Percentiles rank a stretch among this genome's conserved stretches.
Evolutionary conservation across 2,113 vertebrate species (phyloP).

Genomic region (Alouatta palliata): DNA sequence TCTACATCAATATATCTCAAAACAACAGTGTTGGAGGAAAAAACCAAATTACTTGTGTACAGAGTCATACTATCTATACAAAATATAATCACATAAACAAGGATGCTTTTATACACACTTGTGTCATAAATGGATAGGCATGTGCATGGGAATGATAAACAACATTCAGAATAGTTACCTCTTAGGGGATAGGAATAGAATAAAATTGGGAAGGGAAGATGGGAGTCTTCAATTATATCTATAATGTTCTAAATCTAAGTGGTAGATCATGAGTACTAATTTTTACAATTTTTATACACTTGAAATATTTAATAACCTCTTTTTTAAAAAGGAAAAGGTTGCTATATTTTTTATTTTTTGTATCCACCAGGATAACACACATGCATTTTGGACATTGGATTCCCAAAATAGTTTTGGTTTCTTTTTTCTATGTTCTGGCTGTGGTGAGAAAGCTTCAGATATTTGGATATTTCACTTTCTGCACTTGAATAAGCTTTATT

Average conservation of each 20-base stretch:
- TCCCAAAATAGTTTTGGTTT: constrained; percentile 2
- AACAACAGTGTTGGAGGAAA: background rate
- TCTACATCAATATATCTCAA: background rate
- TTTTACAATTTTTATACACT: background rate
- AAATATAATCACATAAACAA: background rate
- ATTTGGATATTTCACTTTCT: background rate
- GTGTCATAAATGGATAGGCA: background rate
- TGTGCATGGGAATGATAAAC: background rate
- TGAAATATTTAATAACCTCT: constrained; percentile 8
- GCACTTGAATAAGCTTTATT: background rate
- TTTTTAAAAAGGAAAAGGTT: background rate
- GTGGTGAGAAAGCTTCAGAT: background rate
- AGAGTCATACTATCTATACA: background rate
- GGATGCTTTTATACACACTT: background rate
- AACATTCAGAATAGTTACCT: background rate
- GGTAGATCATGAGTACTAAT: background rate
- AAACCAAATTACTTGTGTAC: background rate
- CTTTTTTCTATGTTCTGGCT: background rate
- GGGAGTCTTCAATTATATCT: background rate
- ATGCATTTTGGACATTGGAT: background rate
- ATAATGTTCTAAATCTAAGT: background rate
- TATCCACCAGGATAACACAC: background rate
- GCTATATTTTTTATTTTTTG: background rate
- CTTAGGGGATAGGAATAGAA: background rate
- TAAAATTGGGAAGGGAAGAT: background rate